Base-by-base conservation (phyloP, 2,888 invertebrate genomes). In the Mesopsocus fuscifrons region DNA sequence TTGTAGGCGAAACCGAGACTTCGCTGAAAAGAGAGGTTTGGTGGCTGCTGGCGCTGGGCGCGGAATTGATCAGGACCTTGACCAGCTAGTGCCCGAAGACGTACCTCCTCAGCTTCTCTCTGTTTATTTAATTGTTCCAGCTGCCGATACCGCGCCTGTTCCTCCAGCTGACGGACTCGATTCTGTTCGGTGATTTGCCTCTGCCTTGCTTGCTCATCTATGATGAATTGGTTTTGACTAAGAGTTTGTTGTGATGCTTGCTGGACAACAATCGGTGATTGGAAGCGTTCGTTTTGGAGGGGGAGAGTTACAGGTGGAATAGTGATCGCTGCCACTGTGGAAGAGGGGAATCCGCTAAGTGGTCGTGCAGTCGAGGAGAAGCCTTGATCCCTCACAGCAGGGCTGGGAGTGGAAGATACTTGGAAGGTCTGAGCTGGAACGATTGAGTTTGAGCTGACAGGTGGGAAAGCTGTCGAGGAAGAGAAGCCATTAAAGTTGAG, bases 41-140 rank as follows among this genome's bases (percentile, higher is more conserved):
- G 44, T 55, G 55, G 50, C 56, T 61, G 49, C 57, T 55, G 59
- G 44, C 57, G 49, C 48, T 57, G 58, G 49, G 64, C 61, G 44
- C 60, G 61, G 13, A 50, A 47, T 43, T 52, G 52, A 35, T 51
- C 53, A 23, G 34, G 40, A 23, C 44, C 33, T 38, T 44, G 35
- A 16, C 32, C 42, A 16, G 35, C 9, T 11, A 50, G 43, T 21
- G 46, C 49, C 45, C 47, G 48, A 42, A 49, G 53, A 17, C 50
- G 50, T 22, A 46, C 49, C 18, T 51, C 51, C 1, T 50, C 49
- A 13, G 45, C 48, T 3, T 38, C 30, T 42, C 31, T 21, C 30
- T 47, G 45, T 18, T 40, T 38, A 9, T 13, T 43, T 15, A 35
- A 32, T 18, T 45, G 32, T 13, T 44, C 15, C 3, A 31, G 33